Percentiles rank a stretch among this genome's conserved stretches.
phyloP scores from a whole-genome alignment of 2,113 vertebrate species.

The Brachirus orientalis region DNA sequence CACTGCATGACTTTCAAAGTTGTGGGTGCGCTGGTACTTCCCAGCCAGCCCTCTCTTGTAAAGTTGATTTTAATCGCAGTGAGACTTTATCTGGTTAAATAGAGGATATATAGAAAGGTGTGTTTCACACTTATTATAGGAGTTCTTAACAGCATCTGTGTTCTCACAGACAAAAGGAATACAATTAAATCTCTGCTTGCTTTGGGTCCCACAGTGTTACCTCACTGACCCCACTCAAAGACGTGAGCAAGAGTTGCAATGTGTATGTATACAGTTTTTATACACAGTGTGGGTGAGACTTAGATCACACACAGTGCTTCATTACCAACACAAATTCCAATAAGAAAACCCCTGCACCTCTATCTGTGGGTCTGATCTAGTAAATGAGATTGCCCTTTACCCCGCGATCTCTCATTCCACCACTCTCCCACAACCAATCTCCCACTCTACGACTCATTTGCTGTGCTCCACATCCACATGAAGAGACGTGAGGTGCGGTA shows the following conservation, averaged over 20 bases:
- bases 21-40: too few relatives aligned
- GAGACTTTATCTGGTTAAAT: too few relatives aligned
- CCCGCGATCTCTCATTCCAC: slow-evolving; percentile 29
- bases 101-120: too few relatives aligned
- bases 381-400: slow-evolving; percentile 31
- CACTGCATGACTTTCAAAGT: too few relatives aligned
- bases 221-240: too few relatives aligned
- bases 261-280: neutral
- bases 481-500: slow-evolving; percentile 27
- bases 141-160: too few relatives aligned
- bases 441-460: slow-evolving; percentile 27
- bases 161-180: neutral
- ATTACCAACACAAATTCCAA: slow-evolving; percentile 25
- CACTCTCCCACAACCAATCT: slow-evolving; percentile 20
- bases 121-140: too few relatives aligned
- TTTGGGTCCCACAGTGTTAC: slow-evolving; percentile 5
- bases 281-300: neutral
- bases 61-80: too few relatives aligned
- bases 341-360: too few relatives aligned
- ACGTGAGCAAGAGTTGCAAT: too few relatives aligned
- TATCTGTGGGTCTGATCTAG: neutral
- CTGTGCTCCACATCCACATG: slow-evolving; percentile 33
- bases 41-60: too few relatives aligned
- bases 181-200: slow-evolving; percentile 24
- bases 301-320: slow-evolving; percentile 5